phyloP scores from a whole-genome alignment of 2,888 invertebrate species.

The Caenorhabditis zanzibari region DNA sequence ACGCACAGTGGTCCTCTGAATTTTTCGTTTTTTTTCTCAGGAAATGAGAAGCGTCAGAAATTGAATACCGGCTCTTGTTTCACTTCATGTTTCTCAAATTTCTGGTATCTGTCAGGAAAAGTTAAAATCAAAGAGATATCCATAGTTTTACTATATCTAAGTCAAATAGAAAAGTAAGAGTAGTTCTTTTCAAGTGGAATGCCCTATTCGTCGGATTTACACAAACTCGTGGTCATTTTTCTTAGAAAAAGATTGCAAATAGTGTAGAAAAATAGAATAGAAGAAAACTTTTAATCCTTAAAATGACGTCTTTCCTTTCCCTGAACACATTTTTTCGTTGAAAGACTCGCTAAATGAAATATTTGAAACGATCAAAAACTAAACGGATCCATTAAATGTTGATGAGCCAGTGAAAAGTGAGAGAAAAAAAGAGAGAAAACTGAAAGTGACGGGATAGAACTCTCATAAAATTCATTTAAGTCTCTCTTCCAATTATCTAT shows the following conservation, averaged over 20 bases:
- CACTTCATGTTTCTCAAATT: conserved; percentile 26
- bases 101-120: neutral
- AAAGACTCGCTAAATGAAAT: conserved; percentile 23
- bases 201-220: conserved; percentile 4
- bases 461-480: conserved; percentile 5
- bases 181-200: neutral
- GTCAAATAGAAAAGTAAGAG: neutral
- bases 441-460: conserved; percentile 27
- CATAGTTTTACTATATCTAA: neutral
- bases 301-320: conserved; percentile 53
- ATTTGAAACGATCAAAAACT: conserved; percentile 38
- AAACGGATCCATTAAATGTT: conserved; percentile 25
- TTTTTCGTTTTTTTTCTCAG: conserved; percentile 4
- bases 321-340: conserved; percentile 1
- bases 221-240: conserved; percentile 26
- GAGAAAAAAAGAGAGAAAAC: neutral
- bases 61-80: conserved; percentile 13
- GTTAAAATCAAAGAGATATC: neutral
- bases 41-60: neutral
- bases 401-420: conserved; percentile 3
- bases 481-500: conserved; percentile 5
- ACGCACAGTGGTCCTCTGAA: neutral
- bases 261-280: conserved; percentile 1
- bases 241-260: conserved; percentile 6
- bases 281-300: conserved; percentile 40